phyloP scores from a whole-genome alignment of 2,888 invertebrate species.

The Aporophyla lueneburgensis region DNA sequence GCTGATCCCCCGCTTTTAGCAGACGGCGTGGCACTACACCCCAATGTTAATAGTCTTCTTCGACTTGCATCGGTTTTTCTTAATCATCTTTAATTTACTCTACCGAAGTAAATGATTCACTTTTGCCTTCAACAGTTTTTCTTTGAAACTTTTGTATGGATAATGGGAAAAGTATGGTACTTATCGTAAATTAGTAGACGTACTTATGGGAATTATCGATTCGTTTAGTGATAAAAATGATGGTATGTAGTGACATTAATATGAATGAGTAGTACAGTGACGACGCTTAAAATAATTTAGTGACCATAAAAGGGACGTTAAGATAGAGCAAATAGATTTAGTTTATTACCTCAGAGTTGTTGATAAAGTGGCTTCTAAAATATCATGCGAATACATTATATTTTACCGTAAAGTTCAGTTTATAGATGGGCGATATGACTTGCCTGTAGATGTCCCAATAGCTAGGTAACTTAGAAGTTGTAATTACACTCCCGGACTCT shows the following conservation, averaged over 20 bases:
- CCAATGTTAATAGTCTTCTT: slow-evolving; percentile 51
- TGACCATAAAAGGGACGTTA: slow-evolving; percentile 46
- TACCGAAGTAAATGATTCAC: not conserved
- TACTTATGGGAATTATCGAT: slow-evolving; percentile 30
- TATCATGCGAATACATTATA: slow-evolving; percentile 34
- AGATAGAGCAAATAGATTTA: slow-evolving; percentile 54
- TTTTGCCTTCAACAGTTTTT: not conserved
- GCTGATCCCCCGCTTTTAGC: slow-evolving; percentile 56
- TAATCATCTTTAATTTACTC: slow-evolving; percentile 56
- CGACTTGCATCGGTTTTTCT: slow-evolving; percentile 62
- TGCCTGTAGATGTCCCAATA: slow-evolving; percentile 8
- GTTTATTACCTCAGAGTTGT: slow-evolving; percentile 46
- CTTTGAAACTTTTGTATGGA: not conserved
- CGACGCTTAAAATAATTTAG: slow-evolving; percentile 51
- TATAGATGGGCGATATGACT: not conserved
- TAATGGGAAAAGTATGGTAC: slow-evolving; percentile 21
- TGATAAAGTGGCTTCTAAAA: slow-evolving; percentile 43
- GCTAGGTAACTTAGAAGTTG: not conserved
- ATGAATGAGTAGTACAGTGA: slow-evolving; percentile 43
- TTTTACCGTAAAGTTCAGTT: slow-evolving; percentile 16
- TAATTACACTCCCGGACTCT: not conserved
- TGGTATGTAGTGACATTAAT: slow-evolving; percentile 26
- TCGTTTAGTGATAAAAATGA: slow-evolving; percentile 40
- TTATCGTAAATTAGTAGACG: slow-evolving; percentile 31
- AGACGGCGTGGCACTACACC: slow-evolving; percentile 72